These are phyloP conservation scores for Chaitophorus viminalis DNA, from an alignment of 2,888 invertebrate genomes.

Conservation along the genomic window DNA sequence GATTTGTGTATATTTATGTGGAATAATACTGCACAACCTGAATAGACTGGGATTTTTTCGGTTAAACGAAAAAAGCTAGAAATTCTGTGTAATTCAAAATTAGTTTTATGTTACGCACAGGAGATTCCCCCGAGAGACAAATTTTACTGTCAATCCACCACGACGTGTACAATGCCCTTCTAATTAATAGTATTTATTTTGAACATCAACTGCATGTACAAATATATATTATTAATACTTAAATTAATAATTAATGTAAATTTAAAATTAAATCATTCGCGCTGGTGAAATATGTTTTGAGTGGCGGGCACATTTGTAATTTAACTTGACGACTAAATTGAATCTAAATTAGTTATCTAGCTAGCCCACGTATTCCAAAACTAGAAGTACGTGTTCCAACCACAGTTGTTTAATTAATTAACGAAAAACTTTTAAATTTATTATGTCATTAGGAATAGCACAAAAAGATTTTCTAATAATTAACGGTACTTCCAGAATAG, in stretches of 20 bases:
- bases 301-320: neutral
- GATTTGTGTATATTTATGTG: too few relatives aligned
- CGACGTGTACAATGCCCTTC: neutral
- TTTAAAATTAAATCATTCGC: neutral
- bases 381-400: neutral
- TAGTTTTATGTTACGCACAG: neutral
- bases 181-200: neutral
- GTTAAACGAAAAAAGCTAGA: too few relatives aligned
- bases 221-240: too few relatives aligned
- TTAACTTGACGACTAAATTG: neutral
- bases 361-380: neutral
- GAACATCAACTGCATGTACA: neutral
- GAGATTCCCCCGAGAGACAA: neutral
- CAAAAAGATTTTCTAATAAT: neutral
- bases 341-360: neutral
- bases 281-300: neutral
- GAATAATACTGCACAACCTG: too few relatives aligned
- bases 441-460: neutral
- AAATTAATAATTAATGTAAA: neutral
- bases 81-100: neutral
- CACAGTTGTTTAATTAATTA: neutral
- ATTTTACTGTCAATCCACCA: neutral
- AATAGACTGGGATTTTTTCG: too few relatives aligned
- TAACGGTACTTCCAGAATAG: neutral
- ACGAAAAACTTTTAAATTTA: neutral